phyloP scores from a whole-genome alignment of 2,797 vertebrate species.

The Melanotaenia parkinsoni region DNA sequence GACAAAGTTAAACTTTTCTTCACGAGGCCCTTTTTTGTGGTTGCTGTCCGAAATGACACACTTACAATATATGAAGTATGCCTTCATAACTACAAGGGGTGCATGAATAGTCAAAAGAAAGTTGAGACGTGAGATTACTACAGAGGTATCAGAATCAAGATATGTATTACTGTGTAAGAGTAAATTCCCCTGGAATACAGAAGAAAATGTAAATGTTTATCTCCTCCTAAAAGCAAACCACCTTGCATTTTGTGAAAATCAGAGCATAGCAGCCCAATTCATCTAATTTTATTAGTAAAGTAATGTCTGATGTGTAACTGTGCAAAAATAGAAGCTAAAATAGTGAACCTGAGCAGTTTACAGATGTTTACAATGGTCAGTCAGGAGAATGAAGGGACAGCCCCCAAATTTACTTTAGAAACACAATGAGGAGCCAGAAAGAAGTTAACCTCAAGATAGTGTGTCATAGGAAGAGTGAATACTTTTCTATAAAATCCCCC shows the following conservation, averaged over 20 bases:
- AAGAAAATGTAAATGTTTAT: not conserved
- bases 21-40: too few species aligned
- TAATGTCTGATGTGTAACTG: not conserved
- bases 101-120: not conserved
- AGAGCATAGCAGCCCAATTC: not conserved
- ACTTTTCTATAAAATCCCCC: too few species aligned
- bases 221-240: not conserved
- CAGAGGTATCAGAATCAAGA: not conserved
- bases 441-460: too few species aligned
- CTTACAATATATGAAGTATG: too few species aligned
- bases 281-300: not conserved
- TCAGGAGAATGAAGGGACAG: not conserved
- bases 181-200: not conserved
- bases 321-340: too few species aligned
- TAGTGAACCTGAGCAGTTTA: not conserved
- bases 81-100: too few species aligned
- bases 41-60: not conserved
- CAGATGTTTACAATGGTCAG: not conserved
- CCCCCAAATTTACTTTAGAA: too few species aligned
- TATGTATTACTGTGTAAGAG: too few species aligned
- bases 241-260: not conserved
- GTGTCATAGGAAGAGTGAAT: too few species aligned
- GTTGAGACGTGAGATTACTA: too few species aligned
- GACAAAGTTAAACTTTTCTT: too few species aligned
- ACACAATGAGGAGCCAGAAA: too few species aligned